Conservation (phyloP, 2,888 invertebrate species). For the Diploptera punctata region DNA sequence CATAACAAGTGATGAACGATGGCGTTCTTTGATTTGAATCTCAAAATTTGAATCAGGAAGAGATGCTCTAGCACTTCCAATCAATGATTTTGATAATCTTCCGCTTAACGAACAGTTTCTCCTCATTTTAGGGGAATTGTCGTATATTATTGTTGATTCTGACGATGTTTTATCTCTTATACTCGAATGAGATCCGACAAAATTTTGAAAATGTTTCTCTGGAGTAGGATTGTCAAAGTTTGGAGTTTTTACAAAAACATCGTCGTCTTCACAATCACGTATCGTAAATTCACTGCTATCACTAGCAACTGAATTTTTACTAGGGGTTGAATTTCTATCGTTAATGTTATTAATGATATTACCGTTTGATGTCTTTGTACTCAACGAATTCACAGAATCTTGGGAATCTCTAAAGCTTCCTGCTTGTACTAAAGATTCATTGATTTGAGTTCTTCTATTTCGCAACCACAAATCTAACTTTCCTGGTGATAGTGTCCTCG, state of each 20-base stretch:
- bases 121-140: not conserved
- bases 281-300: not conserved
- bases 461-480: conserved; percentile 13
- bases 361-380: not conserved
- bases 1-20: not conserved
- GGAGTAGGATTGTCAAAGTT: not conserved
- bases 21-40: not conserved
- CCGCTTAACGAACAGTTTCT: not conserved
- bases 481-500: not conserved
- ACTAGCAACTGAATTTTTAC: not conserved
- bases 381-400: not conserved
- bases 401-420: not conserved
- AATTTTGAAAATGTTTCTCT: not conserved
- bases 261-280: conserved; percentile 3
- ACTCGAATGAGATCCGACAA: not conserved
- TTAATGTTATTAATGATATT: not conserved
- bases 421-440: not conserved
- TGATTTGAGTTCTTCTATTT: not conserved
- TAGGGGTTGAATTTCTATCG: not conserved
- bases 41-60: not conserved
- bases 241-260: conserved; percentile 13
- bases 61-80: not conserved
- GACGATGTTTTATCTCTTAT: not conserved
- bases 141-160: not conserved
- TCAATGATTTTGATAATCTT: not conserved